These are phyloP conservation scores for Yponomeuta evonymella DNA, from an alignment of 2,888 invertebrate genomes.

Conservation along the genomic window DNA sequence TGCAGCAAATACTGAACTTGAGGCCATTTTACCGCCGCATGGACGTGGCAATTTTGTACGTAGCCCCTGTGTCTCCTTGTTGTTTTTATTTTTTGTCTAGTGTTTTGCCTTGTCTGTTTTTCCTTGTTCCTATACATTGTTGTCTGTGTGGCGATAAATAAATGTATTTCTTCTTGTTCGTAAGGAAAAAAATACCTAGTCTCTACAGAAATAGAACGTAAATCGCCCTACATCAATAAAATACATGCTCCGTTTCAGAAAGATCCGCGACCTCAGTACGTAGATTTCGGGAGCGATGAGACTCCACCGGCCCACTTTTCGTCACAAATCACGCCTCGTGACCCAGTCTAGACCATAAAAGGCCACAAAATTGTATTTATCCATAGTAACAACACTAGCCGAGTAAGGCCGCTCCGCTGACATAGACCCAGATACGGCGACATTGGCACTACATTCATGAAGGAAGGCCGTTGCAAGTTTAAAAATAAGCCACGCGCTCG, in stretches of 20 bases:
- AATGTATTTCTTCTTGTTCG: too few relatives aligned
- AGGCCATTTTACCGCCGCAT: too few relatives aligned
- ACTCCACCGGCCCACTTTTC: constrained; percentile 4
- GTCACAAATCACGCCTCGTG: constrained; percentile 6
- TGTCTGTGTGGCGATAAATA: too few relatives aligned
- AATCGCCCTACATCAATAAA: too few relatives aligned
- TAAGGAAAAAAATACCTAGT: too few relatives aligned
- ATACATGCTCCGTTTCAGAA: neutral
- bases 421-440: constrained; percentile 72
- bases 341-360: constrained; percentile 33
- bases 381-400: constrained; percentile 27
- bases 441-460: constrained; percentile 75
- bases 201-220: too few relatives aligned
- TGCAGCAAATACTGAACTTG: too few relatives aligned
- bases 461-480: constrained; percentile 64
- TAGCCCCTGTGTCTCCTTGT: too few relatives aligned
- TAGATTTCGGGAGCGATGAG: neutral
- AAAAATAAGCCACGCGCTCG: constrained; percentile 57
- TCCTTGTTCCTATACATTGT: too few relatives aligned
- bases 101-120: too few relatives aligned
- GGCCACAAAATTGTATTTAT: constrained; percentile 25
- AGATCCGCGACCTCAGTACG: neutral
- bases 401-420: constrained; percentile 59
- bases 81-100: too few relatives aligned
- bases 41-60: too few relatives aligned